Conservation (phyloP, 2,797 vertebrate species). For the Macroramphosus scolopax region DNA sequence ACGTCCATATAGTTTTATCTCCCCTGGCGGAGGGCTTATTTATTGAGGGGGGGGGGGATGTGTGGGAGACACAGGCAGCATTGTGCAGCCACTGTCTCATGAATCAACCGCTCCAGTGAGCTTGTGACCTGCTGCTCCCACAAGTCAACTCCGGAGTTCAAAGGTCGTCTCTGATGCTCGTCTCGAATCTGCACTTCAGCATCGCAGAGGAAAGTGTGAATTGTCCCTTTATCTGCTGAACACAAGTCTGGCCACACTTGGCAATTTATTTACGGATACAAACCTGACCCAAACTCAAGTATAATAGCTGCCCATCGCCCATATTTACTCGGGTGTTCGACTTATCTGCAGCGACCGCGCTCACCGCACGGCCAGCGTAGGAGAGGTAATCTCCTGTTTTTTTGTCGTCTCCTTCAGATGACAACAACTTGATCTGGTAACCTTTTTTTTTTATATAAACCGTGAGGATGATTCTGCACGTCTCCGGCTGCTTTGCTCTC, state of each 20-base stretch:
- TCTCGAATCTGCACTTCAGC: slow-evolving; percentile 28
- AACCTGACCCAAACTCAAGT: too few relatives aligned
- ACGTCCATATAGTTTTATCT: slow-evolving; percentile 58
- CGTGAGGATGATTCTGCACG: slow-evolving; percentile 9
- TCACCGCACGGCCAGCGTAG: too few relatives aligned
- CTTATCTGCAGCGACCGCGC: too few relatives aligned
- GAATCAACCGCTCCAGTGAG: slow-evolving; percentile 58
- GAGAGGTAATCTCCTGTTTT: slow-evolving; percentile 8
- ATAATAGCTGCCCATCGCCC: too few relatives aligned
- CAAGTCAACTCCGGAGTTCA: slow-evolving; percentile 47
- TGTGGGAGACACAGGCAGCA: slow-evolving; percentile 41
- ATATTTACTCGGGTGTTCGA: too few relatives aligned
- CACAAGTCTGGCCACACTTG: too few relatives aligned
- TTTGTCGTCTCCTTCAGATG: slow-evolving; percentile 13
- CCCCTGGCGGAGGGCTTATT: slow-evolving; percentile 50
- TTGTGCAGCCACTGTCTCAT: slow-evolving; percentile 47
- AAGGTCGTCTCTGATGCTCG: slow-evolving; percentile 45
- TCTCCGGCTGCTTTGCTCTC: too few relatives aligned
- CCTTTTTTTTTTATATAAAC: too few relatives aligned
- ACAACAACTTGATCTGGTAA: slow-evolving; percentile 41
- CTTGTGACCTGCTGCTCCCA: slow-evolving; percentile 44
- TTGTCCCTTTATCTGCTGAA: too few relatives aligned
- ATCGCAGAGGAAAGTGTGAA: slow-evolving; percentile 37
- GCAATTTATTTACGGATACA: too few relatives aligned
- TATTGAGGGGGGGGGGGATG: slow-evolving; percentile 34